Evolutionary conservation across 64 coral and sea anemone genomes (phyloP).

Genomic region (Cladopsammia gracilis): DNA sequence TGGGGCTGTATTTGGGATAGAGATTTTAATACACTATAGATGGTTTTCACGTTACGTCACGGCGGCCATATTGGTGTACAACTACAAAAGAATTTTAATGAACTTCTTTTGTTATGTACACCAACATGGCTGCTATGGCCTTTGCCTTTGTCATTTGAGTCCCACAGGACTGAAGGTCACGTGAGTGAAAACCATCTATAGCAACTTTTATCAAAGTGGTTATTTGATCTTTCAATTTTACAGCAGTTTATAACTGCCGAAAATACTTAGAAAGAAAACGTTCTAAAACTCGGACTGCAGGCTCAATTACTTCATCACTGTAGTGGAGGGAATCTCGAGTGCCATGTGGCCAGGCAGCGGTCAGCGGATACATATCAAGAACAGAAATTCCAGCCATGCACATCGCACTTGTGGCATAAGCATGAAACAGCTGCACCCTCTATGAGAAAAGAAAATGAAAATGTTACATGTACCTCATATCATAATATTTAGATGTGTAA

Average conservation of each 20-base stretch:
- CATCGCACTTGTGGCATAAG: neutral
- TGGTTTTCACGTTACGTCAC: too few species aligned
- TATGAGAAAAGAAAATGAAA: neutral
- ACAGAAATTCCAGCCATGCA: constrained; percentile 47
- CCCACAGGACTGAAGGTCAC: too few species aligned
- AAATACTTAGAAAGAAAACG: constrained; percentile 12
- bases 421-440: neutral
- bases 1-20: too few species aligned
- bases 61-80: too few species aligned
- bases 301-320: neutral
- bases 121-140: too few species aligned
- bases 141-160: too few species aligned
- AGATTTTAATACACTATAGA: too few species aligned
- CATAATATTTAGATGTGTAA: too few species aligned
- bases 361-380: constrained; percentile 65
- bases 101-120: too few species aligned
- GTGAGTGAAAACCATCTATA: too few species aligned
- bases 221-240: neutral
- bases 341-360: constrained; percentile 31
- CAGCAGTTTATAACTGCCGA: neutral
- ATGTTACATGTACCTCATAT: neutral
- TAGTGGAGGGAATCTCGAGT: constrained; percentile 55
- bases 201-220: too few species aligned
- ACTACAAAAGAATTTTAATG: too few species aligned
- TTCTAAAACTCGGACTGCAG: constrained; percentile 24